Percentiles rank a stretch among this genome's conserved stretches.
phyloP scores from a whole-genome alignment of 2,888 invertebrate species.

The Torymus tubicola region DNA sequence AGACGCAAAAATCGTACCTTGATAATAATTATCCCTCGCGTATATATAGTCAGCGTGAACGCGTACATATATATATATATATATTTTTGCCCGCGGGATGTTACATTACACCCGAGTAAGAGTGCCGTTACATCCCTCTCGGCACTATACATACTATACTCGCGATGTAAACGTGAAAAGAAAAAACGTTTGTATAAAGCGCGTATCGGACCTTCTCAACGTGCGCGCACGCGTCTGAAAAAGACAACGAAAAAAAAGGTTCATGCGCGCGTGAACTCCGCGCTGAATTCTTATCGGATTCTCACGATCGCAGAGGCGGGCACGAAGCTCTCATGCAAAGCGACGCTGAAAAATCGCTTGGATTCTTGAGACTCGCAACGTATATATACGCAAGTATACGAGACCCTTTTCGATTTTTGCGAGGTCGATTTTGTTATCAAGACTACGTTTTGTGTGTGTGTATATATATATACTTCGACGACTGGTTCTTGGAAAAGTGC shows the following conservation, averaged over 20 bases:
- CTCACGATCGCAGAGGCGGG: slow-evolving; percentile 6
- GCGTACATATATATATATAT: not conserved
- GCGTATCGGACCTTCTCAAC: slow-evolving; percentile 20
- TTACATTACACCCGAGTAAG: not conserved
- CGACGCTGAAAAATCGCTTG: slow-evolving; percentile 33
- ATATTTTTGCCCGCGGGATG: not conserved
- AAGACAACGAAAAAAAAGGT: slow-evolving; percentile 11
- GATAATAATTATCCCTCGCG: no score
- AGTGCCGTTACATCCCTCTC: slow-evolving; percentile 2
- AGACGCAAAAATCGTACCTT: no score
- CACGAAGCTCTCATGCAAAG: no score
- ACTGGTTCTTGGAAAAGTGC: slow-evolving; percentile 4
- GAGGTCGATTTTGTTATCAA: not conserved
- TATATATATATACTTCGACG: no score
- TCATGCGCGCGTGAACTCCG: no score
- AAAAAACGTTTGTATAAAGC: no score
- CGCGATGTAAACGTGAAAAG: no score
- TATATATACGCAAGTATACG: no score
- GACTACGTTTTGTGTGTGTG: not conserved
- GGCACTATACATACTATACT: no score
- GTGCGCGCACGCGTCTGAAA: not conserved
- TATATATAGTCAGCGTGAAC: no score
- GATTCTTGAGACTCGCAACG: no score
- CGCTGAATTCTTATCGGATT: slow-evolving; percentile 25
- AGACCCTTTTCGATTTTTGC: no score